A percentile compares a stretch with the other conserved stretches of the same genome.
Conservation (phyloP, 2,797 vertebrate genomes). For the Cynopterus sphinx region DNA sequence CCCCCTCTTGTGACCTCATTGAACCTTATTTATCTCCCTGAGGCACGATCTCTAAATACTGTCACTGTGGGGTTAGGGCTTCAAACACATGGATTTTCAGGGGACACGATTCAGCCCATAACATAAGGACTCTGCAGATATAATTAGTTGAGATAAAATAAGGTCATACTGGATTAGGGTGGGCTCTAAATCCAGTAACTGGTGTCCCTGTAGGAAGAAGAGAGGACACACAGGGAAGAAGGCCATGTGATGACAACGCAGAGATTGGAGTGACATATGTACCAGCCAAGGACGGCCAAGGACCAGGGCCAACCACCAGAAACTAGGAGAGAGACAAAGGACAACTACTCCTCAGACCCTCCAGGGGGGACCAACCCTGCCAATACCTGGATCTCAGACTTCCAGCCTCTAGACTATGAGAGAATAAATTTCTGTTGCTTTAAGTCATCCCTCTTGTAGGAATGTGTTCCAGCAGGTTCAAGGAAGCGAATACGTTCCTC, state of each 20-base stretch:
- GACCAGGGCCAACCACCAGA: neutral
- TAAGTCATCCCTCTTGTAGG: neutral
- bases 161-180: neutral
- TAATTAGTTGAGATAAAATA: neutral
- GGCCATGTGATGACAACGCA: rapidly evolving
- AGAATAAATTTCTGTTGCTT: neutral
- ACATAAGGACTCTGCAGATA: neutral
- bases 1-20: neutral
- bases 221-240: neutral
- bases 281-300: neutral
- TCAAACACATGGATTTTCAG: neutral
- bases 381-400: neutral
- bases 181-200: neutral
- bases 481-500: neutral
- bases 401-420: neutral
- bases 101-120: neutral
- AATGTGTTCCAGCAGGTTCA: neutral
- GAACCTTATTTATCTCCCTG: neutral
- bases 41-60: neutral
- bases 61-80: neutral
- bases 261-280: neutral
- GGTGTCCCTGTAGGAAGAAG: neutral
- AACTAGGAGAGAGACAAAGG: neutral
- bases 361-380: neutral
- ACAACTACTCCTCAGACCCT: neutral